phyloP scores from a whole-genome alignment of 1,140 invertebrate species.

The Chrysomallon squamiferum region DNA sequence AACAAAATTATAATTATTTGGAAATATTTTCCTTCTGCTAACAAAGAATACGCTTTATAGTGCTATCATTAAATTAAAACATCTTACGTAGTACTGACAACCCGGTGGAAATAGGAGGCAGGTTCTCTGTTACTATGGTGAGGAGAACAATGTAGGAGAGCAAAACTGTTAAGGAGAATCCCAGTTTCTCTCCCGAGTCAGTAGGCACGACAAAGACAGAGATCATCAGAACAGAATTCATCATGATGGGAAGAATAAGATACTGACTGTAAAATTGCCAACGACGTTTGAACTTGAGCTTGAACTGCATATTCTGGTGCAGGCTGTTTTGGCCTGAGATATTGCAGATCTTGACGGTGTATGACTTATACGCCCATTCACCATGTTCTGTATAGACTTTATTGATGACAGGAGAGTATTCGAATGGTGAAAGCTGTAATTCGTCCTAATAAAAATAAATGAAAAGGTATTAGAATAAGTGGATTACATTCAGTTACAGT shows the following conservation, averaged over 20 bases:
- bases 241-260: slow-evolving; percentile 32
- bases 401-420: too few relatives aligned
- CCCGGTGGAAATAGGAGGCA: slow-evolving; percentile 32
- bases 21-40: too few relatives aligned
- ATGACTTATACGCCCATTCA: too few relatives aligned
- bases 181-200: slow-evolving; percentile 43
- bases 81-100: slow-evolving; percentile 13
- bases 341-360: too few relatives aligned
- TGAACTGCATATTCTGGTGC: slow-evolving; percentile 21
- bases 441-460: too few relatives aligned
- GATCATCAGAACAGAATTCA: slow-evolving; percentile 35
- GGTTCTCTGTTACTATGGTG: slow-evolving; percentile 30
- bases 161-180: slow-evolving; percentile 41
- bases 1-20: too few relatives aligned
- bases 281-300: slow-evolving; percentile 20
- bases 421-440: too few relatives aligned
- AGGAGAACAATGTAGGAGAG: slow-evolving; percentile 34
- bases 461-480: too few relatives aligned
- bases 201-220: slow-evolving; percentile 33
- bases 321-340: background rate
- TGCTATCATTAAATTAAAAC: too few relatives aligned
- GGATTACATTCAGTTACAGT: too few relatives aligned
- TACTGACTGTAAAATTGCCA: slow-evolving; percentile 26
- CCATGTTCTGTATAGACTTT: too few relatives aligned
- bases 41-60: too few relatives aligned